A percentile compares a stretch with the other conserved stretches of the same genome.
Conservation (phyloP, 2,797 vertebrate species). For the Chaetodon trifasciatus region DNA sequence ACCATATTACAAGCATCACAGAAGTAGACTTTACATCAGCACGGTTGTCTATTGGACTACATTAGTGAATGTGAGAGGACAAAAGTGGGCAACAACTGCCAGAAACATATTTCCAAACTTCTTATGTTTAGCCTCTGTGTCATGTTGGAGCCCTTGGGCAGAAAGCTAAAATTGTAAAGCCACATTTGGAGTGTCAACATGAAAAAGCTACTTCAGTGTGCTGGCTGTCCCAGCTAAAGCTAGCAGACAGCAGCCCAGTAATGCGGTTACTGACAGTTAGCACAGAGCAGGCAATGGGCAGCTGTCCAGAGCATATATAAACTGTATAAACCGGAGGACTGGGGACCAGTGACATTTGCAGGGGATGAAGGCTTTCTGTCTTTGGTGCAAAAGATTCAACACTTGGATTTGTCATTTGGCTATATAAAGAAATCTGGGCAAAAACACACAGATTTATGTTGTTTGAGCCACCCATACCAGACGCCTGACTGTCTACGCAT, state of each 20-base stretch:
- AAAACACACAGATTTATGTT: neutral
- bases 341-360: conserved; percentile 8
- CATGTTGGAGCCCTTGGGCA: neutral
- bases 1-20: neutral
- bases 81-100: neutral
- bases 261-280: conserved; percentile 17
- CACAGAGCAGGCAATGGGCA: conserved; percentile 34
- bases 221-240: neutral
- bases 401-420: neutral
- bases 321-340: conserved; percentile 13
- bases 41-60: neutral
- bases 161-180: neutral
- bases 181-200: neutral
- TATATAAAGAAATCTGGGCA: neutral
- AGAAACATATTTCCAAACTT: neutral
- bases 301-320: conserved; percentile 26
- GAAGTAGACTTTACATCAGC: neutral
- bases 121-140: neutral
- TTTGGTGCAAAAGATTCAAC: neutral
- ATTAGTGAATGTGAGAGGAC: neutral
- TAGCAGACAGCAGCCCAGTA: conserved; percentile 7
- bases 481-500: neutral
- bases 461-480: neutral
- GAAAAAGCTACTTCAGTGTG: conserved; percentile 6
- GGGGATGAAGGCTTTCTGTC: neutral